Percentiles rank a stretch among this genome's conserved stretches.
These are phyloP conservation scores for Aquatica leii DNA, from an alignment of 2,888 invertebrate species.

Conservation along the genomic window DNA sequence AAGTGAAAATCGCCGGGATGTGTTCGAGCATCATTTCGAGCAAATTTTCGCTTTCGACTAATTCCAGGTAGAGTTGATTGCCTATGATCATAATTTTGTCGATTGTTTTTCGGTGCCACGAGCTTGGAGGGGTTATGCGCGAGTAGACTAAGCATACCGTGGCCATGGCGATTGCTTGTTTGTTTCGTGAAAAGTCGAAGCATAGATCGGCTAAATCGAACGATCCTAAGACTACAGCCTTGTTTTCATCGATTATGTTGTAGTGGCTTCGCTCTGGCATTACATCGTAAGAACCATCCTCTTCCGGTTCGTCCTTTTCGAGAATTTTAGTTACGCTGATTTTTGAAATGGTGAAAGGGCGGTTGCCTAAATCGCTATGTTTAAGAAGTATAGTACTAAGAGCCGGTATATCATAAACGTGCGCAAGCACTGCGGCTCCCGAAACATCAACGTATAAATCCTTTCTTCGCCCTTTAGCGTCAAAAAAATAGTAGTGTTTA, in stretches of 20 bases:
- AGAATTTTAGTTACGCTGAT: slow-evolving; percentile 61
- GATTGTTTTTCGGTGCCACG: slow-evolving; percentile 67
- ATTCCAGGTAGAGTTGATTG: slow-evolving; percentile 67
- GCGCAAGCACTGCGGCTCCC: slow-evolving; percentile 67
- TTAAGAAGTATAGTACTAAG: slow-evolving; percentile 64
- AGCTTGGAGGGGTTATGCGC: slow-evolving; percentile 70
- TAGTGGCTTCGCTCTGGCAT: slow-evolving; percentile 66
- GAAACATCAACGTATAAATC: slow-evolving; percentile 63
- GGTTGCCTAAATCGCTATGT: slow-evolving; percentile 62
- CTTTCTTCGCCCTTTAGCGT: slow-evolving; percentile 67
- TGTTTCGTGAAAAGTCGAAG: slow-evolving; percentile 66
- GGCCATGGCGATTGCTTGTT: slow-evolving; percentile 69
- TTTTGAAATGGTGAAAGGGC: slow-evolving; percentile 63
- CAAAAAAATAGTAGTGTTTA: slow-evolving; percentile 70
- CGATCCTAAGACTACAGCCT: slow-evolving; percentile 67
- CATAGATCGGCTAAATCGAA: slow-evolving; percentile 68
- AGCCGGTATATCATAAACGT: slow-evolving; percentile 64
- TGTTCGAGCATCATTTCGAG: slow-evolving; percentile 64
- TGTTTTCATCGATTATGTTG: slow-evolving; percentile 64
- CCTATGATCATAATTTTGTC: slow-evolving; percentile 68
- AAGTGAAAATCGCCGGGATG: slow-evolving; percentile 65
- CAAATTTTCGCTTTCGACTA: slow-evolving; percentile 61
- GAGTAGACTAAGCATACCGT: slow-evolving; percentile 70
- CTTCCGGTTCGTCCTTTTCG: slow-evolving; percentile 55
- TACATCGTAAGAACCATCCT: slow-evolving; percentile 63